Conservation (phyloP, 2,888 invertebrate genomes). For the Hypomecis punctinalis region DNA sequence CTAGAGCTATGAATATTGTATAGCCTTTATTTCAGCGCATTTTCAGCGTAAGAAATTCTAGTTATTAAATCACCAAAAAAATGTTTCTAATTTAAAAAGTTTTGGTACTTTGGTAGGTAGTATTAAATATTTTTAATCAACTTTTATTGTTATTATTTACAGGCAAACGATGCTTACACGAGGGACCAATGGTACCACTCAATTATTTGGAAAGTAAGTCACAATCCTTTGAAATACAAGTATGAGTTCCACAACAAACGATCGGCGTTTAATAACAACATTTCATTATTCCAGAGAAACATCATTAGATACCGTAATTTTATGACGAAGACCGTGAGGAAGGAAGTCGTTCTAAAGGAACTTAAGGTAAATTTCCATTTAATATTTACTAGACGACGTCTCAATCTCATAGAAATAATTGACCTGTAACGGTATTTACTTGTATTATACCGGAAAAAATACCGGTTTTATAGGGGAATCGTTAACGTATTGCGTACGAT, state of each 20-base stretch:
- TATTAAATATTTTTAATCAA: no score
- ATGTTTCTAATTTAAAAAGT: no score
- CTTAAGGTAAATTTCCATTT: constrained; percentile 85
- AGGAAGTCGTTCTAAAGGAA: constrained; percentile 90
- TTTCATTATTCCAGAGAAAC: constrained; percentile 86
- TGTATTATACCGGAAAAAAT: not conserved
- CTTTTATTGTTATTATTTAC: constrained; percentile 60
- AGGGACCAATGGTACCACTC: constrained; percentile 94
- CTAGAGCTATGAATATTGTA: no score
- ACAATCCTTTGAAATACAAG: not conserved
- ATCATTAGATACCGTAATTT: constrained; percentile 90
- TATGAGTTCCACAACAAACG: not conserved
- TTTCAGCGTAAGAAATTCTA: no score
- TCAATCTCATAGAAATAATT: constrained; percentile 2
- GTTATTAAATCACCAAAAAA: no score
- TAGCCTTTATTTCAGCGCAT: no score
- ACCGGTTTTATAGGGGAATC: no score
- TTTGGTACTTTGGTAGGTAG: no score
- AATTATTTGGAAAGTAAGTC: constrained; percentile 90
- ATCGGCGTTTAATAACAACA: not conserved
- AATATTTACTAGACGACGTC: constrained; percentile 12
- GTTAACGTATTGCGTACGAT: no score
- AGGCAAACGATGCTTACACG: constrained; percentile 92
- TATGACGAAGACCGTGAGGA: constrained; percentile 87
- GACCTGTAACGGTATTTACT: constrained; percentile 6